A percentile compares a stretch with the other conserved stretches of the same genome.
Evolutionary conservation across 2,888 invertebrate species (phyloP).

Genomic region (Meghimatium bilineatum): DNA sequence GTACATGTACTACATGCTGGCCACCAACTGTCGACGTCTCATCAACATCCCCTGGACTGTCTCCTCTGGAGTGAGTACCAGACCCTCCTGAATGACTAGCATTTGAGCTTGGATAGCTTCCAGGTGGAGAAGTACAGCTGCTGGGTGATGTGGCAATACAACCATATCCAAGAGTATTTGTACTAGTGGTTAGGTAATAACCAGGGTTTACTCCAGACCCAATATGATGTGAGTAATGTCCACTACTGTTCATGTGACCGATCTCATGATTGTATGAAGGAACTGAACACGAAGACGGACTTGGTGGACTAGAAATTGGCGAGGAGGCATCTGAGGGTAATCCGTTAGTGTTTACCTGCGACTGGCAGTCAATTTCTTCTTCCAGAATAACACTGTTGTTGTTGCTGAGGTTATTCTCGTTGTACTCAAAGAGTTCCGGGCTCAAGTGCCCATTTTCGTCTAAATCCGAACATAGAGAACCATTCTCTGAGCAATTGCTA

Average conservation of each 20-base stretch:
- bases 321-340: constrained; percentile 26
- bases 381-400: background rate
- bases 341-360: constrained; percentile 26
- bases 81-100: constrained; percentile 44
- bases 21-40: constrained; percentile 53
- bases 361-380: background rate
- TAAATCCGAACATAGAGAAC: constrained; percentile 1
- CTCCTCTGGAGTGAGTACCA: constrained; percentile 40
- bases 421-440: constrained; percentile 32
- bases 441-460: constrained; percentile 57
- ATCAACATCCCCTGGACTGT: constrained; percentile 47
- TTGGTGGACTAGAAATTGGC: constrained; percentile 28
- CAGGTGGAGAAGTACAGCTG: constrained; percentile 40
- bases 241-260: background rate
- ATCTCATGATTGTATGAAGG: background rate
- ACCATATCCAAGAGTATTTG: constrained; percentile 13
- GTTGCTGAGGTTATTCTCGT: background rate
- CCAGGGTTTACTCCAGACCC: constrained; percentile 17
- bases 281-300: background rate
- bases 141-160: constrained; percentile 23
- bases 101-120: constrained; percentile 44
- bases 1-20: constrained; percentile 85
- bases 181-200: constrained; percentile 29
- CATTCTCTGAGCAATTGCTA: background rate
- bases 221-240: background rate